phyloP scores from a whole-genome alignment of 2,888 invertebrate genomes.

The Machimus rusticus region DNA sequence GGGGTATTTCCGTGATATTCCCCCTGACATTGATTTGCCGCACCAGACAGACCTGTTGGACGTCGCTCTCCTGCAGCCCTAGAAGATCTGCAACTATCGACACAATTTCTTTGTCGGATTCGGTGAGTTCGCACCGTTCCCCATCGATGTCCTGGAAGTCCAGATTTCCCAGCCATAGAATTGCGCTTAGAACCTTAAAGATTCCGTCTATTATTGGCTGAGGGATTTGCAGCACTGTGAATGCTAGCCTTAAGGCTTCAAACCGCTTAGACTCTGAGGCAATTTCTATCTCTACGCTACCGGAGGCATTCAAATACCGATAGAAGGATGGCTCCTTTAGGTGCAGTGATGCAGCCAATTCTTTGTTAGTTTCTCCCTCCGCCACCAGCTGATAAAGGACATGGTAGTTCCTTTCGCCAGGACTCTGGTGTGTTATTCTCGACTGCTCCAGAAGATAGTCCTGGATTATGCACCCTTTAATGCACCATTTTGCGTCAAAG shows the following conservation, averaged over 20 bases:
- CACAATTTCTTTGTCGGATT: constrained; percentile 75
- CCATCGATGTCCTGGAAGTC: constrained; percentile 87
- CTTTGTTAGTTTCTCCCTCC: constrained; percentile 80
- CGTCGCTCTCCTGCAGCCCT: constrained; percentile 76
- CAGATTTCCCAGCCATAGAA: constrained; percentile 90
- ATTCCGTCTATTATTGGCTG: constrained; percentile 87
- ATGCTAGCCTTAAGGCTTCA: constrained; percentile 85
- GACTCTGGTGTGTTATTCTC: constrained; percentile 87
- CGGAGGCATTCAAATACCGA: constrained; percentile 84
- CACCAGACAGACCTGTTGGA: constrained; percentile 77
- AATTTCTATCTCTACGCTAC: constrained; percentile 72
- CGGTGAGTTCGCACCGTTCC: constrained; percentile 79
- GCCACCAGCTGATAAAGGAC: constrained; percentile 92
- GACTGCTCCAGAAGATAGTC: constrained; percentile 91
- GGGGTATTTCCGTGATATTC: constrained; percentile 90
- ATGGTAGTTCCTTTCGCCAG: constrained; percentile 88
- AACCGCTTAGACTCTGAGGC: constrained; percentile 74
- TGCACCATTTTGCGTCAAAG: constrained; percentile 86
- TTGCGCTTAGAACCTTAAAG: constrained; percentile 86
- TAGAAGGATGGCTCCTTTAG: constrained; percentile 79
- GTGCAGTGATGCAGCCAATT: constrained; percentile 76
- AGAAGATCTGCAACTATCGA: constrained; percentile 76
- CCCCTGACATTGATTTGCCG: constrained; percentile 91
- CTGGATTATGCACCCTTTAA: constrained; percentile 89
- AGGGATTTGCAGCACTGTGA: constrained; percentile 88